A percentile compares a stretch with the other conserved stretches of the same genome.
Conservation (phyloP, 2,113 vertebrate species). For the Varanus salvator region DNA sequence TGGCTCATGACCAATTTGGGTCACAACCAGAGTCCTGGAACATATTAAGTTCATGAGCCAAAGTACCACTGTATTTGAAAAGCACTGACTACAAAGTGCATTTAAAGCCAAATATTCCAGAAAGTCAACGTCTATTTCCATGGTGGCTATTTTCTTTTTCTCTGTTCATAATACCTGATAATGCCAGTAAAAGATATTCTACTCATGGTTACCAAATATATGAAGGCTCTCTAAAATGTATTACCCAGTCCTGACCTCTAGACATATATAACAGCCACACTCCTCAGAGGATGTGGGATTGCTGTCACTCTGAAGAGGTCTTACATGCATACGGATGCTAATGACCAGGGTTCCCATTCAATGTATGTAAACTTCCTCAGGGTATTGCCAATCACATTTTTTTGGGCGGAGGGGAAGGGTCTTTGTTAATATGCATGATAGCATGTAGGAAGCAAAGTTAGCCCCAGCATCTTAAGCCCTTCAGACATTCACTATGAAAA, state of each 20-base stretch:
- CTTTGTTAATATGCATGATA: neutral
- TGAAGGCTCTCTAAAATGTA: neutral
- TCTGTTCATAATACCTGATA: too few relatives aligned
- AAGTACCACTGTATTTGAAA: too few relatives aligned
- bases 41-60: too few relatives aligned
- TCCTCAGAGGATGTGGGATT: neutral
- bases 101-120: neutral
- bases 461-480: neutral
- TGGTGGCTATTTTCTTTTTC: too few relatives aligned
- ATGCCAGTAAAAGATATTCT: too few relatives aligned
- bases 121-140: neutral
- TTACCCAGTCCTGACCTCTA: neutral
- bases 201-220: neutral
- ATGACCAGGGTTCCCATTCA: neutral
- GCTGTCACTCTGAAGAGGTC: neutral
- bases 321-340: neutral
- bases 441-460: neutral
- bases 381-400: neutral
- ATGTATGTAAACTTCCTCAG: neutral
- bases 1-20: too few relatives aligned
- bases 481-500: neutral
- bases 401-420: too few relatives aligned
- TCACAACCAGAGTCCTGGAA: too few relatives aligned
- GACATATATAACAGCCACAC: neutral
- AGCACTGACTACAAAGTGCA: too few relatives aligned